Base-by-base conservation (phyloP, 2,888 invertebrate species). In the Xestia ashworthii region DNA sequence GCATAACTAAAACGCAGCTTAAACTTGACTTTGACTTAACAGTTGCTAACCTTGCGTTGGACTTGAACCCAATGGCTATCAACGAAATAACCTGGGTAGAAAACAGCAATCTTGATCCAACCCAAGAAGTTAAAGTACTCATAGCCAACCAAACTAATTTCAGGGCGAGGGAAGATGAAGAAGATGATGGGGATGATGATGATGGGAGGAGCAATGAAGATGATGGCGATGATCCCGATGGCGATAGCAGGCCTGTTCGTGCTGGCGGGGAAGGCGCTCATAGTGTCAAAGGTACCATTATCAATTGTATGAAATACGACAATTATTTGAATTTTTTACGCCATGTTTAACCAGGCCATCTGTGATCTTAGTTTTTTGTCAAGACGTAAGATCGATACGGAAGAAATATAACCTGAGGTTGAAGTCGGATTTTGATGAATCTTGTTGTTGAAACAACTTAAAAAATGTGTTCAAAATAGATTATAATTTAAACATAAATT, bases 101-200 rank as follows among this genome's bases (percentile, higher is more conserved):
- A 14, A 71, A 78, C 8, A 44, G 1, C 19, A 14, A 44, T 44
- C 14, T n/a, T 25, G 8, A 46, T 64, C 50, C 16, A 62, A n/a
- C 5, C 0, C n/a, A 67, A 5, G 12, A 60, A 38, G 25, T n/a
- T 32, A 32, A 71, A 58, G 44, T 38, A 65, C 77, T 87, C 71
- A 88, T 71, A 80, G 46, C 44, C 48, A 46, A 86, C 80, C 76
- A 81, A 77, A 55, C 53, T 75, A 60, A 87, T 96, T 97, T 73
- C 97, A 98, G 98, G 98, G 89, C 97, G 98, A 84, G 98, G 98
- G 5, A 98, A 98, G 94, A 98, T 98, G 98, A 98, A 98, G 97
- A 98, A 98, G 90, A 98, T 98, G 98, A 98, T 98, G 98, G 97
- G 98, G 55, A 98, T 98, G 97, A 98, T 99, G 98, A 98, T 98